phyloP scores from a whole-genome alignment of 2,797 vertebrate genomes.

The Rhynchotus rufescens region DNA sequence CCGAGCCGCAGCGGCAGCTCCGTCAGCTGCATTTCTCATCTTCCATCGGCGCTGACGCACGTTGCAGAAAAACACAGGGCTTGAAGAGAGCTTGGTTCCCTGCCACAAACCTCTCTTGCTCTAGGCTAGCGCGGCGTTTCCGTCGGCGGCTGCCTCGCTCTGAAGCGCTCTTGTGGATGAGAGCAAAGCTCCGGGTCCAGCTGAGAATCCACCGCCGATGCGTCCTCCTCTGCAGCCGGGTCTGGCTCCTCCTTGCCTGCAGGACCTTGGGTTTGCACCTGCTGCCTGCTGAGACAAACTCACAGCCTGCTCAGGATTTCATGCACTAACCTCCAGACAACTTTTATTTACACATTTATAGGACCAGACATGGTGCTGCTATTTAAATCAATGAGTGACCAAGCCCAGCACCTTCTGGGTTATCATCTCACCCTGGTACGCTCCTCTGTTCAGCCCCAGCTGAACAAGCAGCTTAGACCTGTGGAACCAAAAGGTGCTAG shows the following conservation, averaged over 20 bases:
- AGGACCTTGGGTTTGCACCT: not conserved
- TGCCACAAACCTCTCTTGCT: not conserved
- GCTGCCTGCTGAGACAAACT: not conserved
- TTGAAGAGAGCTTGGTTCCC: not conserved
- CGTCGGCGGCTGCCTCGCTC: not conserved
- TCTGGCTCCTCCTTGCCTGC: not conserved
- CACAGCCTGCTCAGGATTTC: not conserved
- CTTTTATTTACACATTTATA: not conserved
- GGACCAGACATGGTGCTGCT: not conserved
- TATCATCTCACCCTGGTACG: fast-evolving
- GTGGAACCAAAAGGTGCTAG: fast-evolving
- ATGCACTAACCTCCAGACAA: not conserved
- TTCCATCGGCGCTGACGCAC: not conserved
- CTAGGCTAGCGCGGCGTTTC: not conserved
- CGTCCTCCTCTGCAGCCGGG: not conserved
- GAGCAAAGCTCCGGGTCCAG: not conserved
- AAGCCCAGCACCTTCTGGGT: not conserved
- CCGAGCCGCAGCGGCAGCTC: not conserved
- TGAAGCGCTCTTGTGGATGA: not conserved
- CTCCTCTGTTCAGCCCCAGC: not conserved
- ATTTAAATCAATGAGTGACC: fast-evolving
- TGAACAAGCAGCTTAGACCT: not conserved
- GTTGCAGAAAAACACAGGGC: no score
- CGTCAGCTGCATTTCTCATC: not conserved
- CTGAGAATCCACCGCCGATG: not conserved